Evolutionary conservation across 2,888 invertebrate genomes (phyloP), one percentile per base, ranked within the genome.

Genomic region (Trilocha varians): DNA sequence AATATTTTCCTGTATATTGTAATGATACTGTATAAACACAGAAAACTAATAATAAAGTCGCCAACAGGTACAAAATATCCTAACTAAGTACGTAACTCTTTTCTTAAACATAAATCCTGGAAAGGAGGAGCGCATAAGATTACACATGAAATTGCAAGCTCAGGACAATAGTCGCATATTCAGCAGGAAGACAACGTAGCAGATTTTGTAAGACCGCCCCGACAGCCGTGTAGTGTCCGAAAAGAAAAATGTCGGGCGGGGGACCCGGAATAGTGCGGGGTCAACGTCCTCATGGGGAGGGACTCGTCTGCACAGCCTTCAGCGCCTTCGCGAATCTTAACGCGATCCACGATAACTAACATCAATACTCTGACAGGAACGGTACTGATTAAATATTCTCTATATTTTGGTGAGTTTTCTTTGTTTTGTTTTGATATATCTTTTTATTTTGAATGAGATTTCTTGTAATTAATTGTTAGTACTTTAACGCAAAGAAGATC

Each of bases 171-270:
- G 72, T 66, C 65, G 66, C 67, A 68, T 74, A 77, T 75, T 78
- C 74, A 73, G 70, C 63, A 72, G 70, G 67, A 71, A 63, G 70
- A 59, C 73, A 66, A 76, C 73, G 69, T 57, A 70, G 77, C 75
- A 75, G 62, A 78, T 77, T 80, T 70, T 55, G 61, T 57, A 63
- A 65, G 61, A 56, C 60, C 60, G 59, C 64, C 65, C 46, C 42
- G 34, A 63, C 66, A 67, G 65, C 65, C 69, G 63, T 66, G 63
- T 62, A 68, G 68, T 77, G 83, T 78, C 80, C 79, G 77, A 78
- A 75, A 78, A 80, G 79, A 79, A 80, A 82, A 80, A 78, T 79
- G 67, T 74, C 70, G 74, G 72, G 69, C 70, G 74, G 62, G 65
- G 64, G 70, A 68, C 62, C 59, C 60, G 65, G 65, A 60, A 70